Percentiles rank a stretch among this genome's conserved stretches.
phyloP scores from a whole-genome alignment of 2,797 vertebrate genomes.

The Sebastes itinus region DNA sequence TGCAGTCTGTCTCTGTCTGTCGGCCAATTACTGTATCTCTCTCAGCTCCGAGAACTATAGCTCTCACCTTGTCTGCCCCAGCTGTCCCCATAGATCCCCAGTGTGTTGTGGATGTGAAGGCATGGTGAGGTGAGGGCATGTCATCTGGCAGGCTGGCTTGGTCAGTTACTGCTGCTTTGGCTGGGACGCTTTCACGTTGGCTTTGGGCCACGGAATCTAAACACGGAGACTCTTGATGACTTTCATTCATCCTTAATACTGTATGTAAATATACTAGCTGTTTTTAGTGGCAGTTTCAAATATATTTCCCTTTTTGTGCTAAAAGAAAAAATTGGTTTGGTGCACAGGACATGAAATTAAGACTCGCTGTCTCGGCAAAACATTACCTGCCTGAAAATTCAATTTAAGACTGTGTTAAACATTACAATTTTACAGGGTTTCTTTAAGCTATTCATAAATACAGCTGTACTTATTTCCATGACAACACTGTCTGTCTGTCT shows the following conservation, averaged over 20 bases:
- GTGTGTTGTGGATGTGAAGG: slow-evolving; percentile 49
- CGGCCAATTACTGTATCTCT: slow-evolving; percentile 55
- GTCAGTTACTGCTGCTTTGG: slow-evolving; percentile 37
- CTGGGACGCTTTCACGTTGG: slow-evolving; percentile 13
- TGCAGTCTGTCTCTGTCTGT: slow-evolving; percentile 43
- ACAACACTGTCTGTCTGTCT: background rate
- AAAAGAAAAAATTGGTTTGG: background rate
- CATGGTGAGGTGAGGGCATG: slow-evolving; percentile 51
- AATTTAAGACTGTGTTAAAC: background rate
- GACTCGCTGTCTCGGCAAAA: background rate
- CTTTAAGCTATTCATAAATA: background rate
- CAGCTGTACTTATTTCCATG: slow-evolving; percentile 12
- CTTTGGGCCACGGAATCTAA: slow-evolving; percentile 39
- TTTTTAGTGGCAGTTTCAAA: slow-evolving; percentile 1
- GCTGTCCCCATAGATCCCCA: slow-evolving; percentile 52
- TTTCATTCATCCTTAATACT: slow-evolving; percentile 34
- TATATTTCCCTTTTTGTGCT: background rate
- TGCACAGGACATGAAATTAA: background rate
- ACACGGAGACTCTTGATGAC: slow-evolving; percentile 33
- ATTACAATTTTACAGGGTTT: background rate
- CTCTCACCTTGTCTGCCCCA: slow-evolving; percentile 59
- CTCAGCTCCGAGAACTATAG: slow-evolving; percentile 30
- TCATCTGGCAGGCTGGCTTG: slow-evolving; percentile 44
- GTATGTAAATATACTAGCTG: background rate
- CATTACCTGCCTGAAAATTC: slow-evolving; percentile 5